These are phyloP conservation scores for Drosophila cracens DNA, from an alignment of 2,888 invertebrate genomes.

Conservation along the genomic window DNA sequence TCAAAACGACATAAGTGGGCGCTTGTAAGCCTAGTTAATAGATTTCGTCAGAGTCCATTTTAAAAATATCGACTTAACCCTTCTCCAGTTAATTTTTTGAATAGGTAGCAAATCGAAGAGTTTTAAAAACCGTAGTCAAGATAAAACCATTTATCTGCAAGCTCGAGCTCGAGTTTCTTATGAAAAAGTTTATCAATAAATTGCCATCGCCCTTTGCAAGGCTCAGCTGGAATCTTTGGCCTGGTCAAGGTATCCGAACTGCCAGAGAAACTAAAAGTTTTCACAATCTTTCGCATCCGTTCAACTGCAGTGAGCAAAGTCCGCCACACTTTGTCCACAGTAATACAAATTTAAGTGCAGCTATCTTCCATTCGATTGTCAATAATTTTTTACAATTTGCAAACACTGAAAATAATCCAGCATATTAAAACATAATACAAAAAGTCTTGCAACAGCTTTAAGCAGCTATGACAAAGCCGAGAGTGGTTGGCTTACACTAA, in stretches of 20 bases:
- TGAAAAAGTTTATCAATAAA: conserved; percentile 2
- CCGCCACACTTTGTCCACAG: conserved; percentile 18
- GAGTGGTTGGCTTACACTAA: neutral
- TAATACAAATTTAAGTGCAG: neutral
- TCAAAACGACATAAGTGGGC: neutral
- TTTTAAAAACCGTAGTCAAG: neutral
- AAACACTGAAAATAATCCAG: neutral
- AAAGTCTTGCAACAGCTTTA: neutral
- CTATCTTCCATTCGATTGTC: too few relatives aligned
- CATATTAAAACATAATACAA: neutral
- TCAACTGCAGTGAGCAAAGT: conserved; percentile 16
- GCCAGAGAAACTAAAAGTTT: neutral
- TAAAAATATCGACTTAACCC: neutral
- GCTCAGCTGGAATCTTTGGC: conserved; percentile 1
- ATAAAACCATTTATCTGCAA: conserved; percentile 3
- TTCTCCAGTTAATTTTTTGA: neutral
- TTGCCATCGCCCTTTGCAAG: neutral
- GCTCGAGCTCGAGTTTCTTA: neutral
- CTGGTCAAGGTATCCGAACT: neutral
- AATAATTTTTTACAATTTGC: neutral
- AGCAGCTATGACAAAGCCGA: fast-evolving
- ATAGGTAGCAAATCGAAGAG: too few relatives aligned
- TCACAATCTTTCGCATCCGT: neutral
- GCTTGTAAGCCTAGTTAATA: neutral
- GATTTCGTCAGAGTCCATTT: neutral